Conservation (phyloP, 2,797 vertebrate genomes). For the Leptoclinus maculatus region DNA sequence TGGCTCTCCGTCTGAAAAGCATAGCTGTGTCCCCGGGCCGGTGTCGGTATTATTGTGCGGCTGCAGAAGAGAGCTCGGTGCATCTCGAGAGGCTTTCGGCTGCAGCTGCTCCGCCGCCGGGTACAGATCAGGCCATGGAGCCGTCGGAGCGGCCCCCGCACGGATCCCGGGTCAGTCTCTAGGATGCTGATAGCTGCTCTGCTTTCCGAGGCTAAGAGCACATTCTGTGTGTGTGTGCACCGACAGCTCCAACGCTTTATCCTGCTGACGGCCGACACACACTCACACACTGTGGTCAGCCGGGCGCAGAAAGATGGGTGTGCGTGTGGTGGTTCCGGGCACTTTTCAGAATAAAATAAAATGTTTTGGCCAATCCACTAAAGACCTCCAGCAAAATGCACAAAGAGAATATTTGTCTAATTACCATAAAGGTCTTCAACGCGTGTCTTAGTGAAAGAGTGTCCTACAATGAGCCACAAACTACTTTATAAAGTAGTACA, state of each 20-base stretch:
- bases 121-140: slow-evolving; percentile 55
- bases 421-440: background rate
- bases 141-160: slow-evolving; percentile 7
- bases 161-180: background rate
- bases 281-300: background rate
- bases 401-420: background rate
- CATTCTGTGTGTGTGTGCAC: too few species aligned
- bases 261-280: background rate
- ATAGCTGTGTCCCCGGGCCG: slow-evolving; percentile 66
- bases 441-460: background rate
- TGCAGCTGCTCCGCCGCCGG: slow-evolving; percentile 33
- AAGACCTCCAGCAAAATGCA: background rate
- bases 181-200: background rate
- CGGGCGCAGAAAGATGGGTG: background rate
- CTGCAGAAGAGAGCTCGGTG: slow-evolving; percentile 62
- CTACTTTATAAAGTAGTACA: too few species aligned
- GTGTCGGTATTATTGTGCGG: slow-evolving; percentile 54
- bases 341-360: slow-evolving; percentile 52
- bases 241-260: background rate
- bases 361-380: background rate
- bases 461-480: too few species aligned
- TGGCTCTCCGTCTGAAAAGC: slow-evolving; percentile 79
- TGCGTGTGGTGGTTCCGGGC: slow-evolving; percentile 7
- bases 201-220: background rate
- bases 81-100: slow-evolving; percentile 70